Evolutionary conservation across 2,888 invertebrate genomes (phyloP).

Genomic region (Acrobasis suavella): DNA sequence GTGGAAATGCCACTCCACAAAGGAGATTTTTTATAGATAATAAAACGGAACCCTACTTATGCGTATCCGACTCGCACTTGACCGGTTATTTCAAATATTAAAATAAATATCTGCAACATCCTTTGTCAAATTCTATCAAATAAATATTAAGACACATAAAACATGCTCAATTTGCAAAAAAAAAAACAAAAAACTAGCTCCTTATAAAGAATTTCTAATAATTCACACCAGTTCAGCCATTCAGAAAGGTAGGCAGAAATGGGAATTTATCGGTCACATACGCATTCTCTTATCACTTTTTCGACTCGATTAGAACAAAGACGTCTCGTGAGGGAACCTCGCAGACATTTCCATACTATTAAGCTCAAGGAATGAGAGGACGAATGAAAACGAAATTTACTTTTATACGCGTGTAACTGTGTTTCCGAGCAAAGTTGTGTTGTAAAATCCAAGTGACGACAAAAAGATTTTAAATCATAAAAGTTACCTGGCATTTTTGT

Average conservation of each 20-base stretch:
- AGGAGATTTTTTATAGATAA: too few relatives aligned
- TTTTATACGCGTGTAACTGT: conserved; percentile 24
- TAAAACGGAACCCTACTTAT: too few relatives aligned
- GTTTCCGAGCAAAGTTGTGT: neutral
- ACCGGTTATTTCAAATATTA: too few relatives aligned
- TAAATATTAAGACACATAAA: too few relatives aligned
- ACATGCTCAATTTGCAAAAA: too few relatives aligned
- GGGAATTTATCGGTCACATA: conserved; percentile 28
- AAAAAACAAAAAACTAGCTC: too few relatives aligned
- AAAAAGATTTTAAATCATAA: too few relatives aligned
- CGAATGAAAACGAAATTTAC: conserved; percentile 27
- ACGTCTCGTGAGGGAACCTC: conserved; percentile 36
- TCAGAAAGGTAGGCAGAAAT: neutral
- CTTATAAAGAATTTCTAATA: neutral
- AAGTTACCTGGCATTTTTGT: too few relatives aligned
- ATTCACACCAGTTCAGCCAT: neutral
- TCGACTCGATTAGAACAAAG: conserved; percentile 62
- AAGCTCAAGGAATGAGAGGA: conserved; percentile 32
- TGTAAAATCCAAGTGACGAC: neutral
- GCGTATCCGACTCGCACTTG: too few relatives aligned
- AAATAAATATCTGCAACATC: too few relatives aligned
- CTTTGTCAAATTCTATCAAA: too few relatives aligned
- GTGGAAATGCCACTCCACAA: too few relatives aligned
- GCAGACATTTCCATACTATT: conserved; percentile 56
- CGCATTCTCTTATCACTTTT: conserved; percentile 52